Conservation (phyloP, 1,140 invertebrate species). For the Hypsibius dujardini region DNA sequence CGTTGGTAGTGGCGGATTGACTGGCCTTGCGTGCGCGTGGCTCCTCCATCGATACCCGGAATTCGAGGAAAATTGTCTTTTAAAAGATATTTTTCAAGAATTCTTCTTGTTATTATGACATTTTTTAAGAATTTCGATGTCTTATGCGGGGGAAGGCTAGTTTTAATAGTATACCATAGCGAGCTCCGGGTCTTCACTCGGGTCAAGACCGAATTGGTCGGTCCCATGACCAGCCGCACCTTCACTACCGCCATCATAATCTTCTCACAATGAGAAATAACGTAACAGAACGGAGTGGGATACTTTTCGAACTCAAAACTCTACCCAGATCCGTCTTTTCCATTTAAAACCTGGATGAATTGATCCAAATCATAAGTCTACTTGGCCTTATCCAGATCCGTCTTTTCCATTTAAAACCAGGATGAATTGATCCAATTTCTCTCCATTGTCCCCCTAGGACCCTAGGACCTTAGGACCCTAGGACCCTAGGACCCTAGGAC, state of each 20-base stretch:
- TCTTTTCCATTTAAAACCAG: slow-evolving; percentile 94
- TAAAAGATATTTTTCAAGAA: no score
- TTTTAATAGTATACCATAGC: slow-evolving; percentile 48
- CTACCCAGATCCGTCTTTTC: background rate
- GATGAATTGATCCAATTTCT: slow-evolving; percentile 72
- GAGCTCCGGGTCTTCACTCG: slow-evolving; percentile 96
- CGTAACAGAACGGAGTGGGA: slow-evolving; percentile 68
- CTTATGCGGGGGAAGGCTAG: no score
- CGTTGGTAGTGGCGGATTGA: no score
- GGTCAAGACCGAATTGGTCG: slow-evolving; percentile 94
- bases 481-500: no score
- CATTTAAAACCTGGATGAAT: background rate
- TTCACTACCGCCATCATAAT: slow-evolving; percentile 76
- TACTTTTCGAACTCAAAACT: slow-evolving; percentile 58
- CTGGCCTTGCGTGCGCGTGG: background rate
- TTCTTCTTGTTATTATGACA: background rate
- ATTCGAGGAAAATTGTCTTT: background rate
- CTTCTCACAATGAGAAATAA: slow-evolving; percentile 28
- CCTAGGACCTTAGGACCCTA: no score
- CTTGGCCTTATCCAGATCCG: slow-evolving; percentile 44
- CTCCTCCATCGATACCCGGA: background rate
- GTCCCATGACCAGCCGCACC: slow-evolving; percentile 51
- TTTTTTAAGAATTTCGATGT: background rate
- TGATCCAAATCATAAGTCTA: background rate
- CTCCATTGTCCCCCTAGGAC: slow-evolving; percentile 35